These are phyloP conservation scores for Reticulitermes lucifugus DNA, from an alignment of 2,888 invertebrate genomes.

Conservation along the genomic window DNA sequence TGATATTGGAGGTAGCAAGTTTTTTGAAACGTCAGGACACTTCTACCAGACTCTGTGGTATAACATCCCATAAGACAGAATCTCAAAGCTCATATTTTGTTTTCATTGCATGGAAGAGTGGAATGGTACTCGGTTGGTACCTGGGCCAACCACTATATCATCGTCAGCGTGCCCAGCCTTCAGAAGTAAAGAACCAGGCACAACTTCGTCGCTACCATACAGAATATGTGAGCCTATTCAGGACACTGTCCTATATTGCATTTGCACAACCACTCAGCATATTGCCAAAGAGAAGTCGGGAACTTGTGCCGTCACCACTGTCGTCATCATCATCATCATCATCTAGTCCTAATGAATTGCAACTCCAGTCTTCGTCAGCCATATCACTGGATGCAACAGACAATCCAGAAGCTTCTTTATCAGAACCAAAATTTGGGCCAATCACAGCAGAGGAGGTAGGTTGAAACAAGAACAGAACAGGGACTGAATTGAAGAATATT, in stretches of 20 bases:
- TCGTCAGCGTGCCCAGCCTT: neutral
- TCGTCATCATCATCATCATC: neutral
- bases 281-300: neutral
- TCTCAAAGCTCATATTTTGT: too few relatives aligned
- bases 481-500: too few relatives aligned
- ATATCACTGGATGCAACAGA: neutral
- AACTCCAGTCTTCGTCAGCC: neutral
- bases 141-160: conserved; percentile 66
- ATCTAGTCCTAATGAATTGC: neutral
- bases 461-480: neutral
- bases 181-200: neutral
- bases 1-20: too few relatives aligned
- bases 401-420: neutral
- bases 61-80: too few relatives aligned
- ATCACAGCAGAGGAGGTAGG: conserved; percentile 52
- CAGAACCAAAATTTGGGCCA: conserved; percentile 49
- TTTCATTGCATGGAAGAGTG: conserved; percentile 64
- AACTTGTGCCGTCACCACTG: neutral
- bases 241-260: conserved; percentile 56
- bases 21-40: too few relatives aligned
- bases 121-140: conserved; percentile 73
- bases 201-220: neutral
- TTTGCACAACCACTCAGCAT: conserved; percentile 42
- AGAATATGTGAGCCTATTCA: conserved; percentile 23
- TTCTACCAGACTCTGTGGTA: too few relatives aligned